Evolutionary conservation across 2,113 vertebrate species (phyloP).

Genomic region (Oreocharis arfaki): DNA sequence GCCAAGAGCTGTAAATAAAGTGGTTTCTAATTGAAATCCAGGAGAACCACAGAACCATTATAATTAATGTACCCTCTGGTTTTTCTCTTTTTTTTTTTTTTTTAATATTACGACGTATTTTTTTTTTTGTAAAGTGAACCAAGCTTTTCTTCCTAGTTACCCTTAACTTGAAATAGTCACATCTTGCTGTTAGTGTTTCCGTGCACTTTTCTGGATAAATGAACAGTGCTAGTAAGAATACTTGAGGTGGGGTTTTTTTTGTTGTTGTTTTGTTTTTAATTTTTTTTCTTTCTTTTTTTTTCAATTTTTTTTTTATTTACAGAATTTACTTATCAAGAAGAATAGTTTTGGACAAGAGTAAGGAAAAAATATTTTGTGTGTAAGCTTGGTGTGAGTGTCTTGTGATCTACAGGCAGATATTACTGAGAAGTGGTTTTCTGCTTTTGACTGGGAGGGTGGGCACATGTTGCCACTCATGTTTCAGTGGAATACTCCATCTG

Average conservation of each 20-base stretch:
- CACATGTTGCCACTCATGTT: background rate
- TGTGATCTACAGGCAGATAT: background rate
- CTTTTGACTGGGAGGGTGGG: background rate
- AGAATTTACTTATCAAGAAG: background rate
- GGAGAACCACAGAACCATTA: background rate
- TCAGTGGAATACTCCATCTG: slow-evolving; percentile 39
- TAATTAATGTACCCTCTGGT: background rate
- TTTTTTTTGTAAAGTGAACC: background rate
- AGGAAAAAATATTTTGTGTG: background rate
- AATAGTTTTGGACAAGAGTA: background rate
- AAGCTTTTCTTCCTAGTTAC: background rate
- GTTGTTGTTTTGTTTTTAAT: background rate
- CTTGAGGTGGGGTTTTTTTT: background rate
- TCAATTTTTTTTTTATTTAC: background rate
- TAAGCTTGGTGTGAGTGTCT: background rate
- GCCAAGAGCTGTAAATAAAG: slow-evolving; percentile 40
- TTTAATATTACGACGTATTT: background rate
- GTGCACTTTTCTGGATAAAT: background rate
- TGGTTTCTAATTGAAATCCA: slow-evolving; percentile 33
- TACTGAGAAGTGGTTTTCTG: background rate
- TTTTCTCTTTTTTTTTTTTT: background rate
- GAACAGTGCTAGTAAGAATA: background rate
- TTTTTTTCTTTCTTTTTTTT: background rate
- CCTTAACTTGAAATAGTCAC: background rate
- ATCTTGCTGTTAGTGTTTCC: background rate